Conservation (phyloP, 30 jellyfish, hydroid and myxozoan species). For the Sanderia malayensis region DNA sequence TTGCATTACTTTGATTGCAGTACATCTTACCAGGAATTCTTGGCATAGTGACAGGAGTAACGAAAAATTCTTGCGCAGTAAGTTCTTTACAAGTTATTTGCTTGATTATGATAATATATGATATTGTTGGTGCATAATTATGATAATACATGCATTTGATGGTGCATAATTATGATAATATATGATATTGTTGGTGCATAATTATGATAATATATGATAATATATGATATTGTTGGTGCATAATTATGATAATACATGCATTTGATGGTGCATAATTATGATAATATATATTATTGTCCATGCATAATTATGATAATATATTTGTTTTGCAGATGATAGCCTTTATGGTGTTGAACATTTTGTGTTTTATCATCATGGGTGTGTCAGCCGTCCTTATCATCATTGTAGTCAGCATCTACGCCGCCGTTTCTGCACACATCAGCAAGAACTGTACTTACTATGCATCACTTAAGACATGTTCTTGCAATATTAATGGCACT, state of each 20-base stretch:
- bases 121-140: neutral
- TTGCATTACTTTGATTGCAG: constrained; percentile 29
- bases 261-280: neutral
- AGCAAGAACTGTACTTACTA: constrained; percentile 22
- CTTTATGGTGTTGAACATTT: constrained; percentile 78
- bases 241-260: neutral
- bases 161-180: neutral
- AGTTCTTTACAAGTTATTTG: constrained; percentile 3
- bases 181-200: neutral
- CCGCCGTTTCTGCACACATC: constrained; percentile 53
- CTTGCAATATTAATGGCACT: constrained; percentile 32
- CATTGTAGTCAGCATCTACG: constrained; percentile 73
- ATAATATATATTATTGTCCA: neutral
- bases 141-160: neutral
- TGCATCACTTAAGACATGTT: neutral
- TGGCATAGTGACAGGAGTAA: constrained; percentile 78
- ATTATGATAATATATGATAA: neutral
- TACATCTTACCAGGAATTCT: constrained; percentile 80
- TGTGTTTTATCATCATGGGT: constrained; percentile 72
- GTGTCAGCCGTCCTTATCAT: constrained; percentile 63
- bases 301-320: neutral
- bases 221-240: neutral
- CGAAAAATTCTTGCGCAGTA: constrained; percentile 86
- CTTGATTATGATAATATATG: neutral
- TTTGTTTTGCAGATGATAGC: constrained; percentile 62